Percentiles rank a stretch among this genome's conserved stretches.
phyloP scores from a whole-genome alignment of 2,113 vertebrate species.

The Pristiophorus japonicus region DNA sequence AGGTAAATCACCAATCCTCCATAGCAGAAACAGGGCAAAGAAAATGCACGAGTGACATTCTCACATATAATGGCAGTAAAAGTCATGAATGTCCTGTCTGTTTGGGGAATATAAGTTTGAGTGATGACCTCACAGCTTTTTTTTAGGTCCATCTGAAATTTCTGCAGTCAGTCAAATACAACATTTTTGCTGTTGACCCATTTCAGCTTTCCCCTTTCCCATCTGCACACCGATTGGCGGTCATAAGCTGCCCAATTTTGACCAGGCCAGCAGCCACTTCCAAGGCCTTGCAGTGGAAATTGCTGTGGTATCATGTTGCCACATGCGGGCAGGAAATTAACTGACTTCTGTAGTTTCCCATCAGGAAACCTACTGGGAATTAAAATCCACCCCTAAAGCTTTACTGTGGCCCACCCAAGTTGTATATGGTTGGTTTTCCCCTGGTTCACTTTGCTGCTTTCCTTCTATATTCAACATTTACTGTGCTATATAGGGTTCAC shows the following conservation, averaged over 20 bases:
- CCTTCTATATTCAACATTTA: background rate
- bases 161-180: background rate
- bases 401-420: background rate
- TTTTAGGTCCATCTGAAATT: background rate
- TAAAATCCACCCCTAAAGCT: background rate
- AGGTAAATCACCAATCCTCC: background rate
- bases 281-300: background rate
- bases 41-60: background rate
- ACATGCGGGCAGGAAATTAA: background rate
- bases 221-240: background rate
- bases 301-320: too few species aligned
- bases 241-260: background rate
- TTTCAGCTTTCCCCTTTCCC: background rate
- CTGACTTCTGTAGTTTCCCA: background rate
- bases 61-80: background rate
- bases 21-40: background rate
- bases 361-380: background rate
- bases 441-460: background rate
- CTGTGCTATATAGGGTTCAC: too few species aligned
- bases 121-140: background rate
- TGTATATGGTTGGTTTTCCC: background rate
- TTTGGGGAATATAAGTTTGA: background rate
- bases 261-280: background rate
- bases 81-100: background rate
- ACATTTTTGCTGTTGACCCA: background rate